Evolutionary conservation across 2,888 invertebrate genomes (phyloP), one percentile per base, ranked within the genome.

Genomic region (Oconnorella tubifera): DNA sequence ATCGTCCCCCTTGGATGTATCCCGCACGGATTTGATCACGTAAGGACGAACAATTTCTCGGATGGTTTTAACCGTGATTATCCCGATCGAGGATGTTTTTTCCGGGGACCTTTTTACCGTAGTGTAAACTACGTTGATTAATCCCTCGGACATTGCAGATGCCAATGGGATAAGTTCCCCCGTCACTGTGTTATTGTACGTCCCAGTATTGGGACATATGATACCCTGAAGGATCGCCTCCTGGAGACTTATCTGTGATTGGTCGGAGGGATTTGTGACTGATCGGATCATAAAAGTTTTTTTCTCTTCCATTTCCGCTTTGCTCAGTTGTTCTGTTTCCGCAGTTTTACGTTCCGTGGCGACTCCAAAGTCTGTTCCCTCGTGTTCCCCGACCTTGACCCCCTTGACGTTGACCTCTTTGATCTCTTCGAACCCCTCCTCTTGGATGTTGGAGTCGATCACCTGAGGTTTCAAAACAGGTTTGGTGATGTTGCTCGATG

Each of bases 231-330:
- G 25, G 57, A 72, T 69, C n/a, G 72, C 72, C 19, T 72, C 66
- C 53, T 71, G 63, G 51, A 72, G 63, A 27, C 68, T 65, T 23
- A 72, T 63, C 50, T 71, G 67, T 48, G 59, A 51, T 33, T 33
- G 57, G 62, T 50, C 60, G 10, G 32, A 27, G 4, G 87, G 92
- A 84, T 96, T 89, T 32, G 89, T 81, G 75, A 94, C 78, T 4
- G 73, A 72, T 56, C 71, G 67, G 59, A 79, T 76, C 14, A 72
- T 70, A 67, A 76, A 73, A 2, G 76, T 66, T 64, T 76, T 76
- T 50, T 72, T 68, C 63, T 79, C 80, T 62, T 80, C 80, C 63
- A 75, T 72, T n/a, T 77, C 73, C 0, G 74, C 73, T 14, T 75
- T 71, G 19, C 69, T 66, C 3, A 80, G 73, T 67, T 80, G 75